Evolutionary conservation across 2,113 vertebrate genomes (phyloP).

Genomic region (Thymallus thymallus): DNA sequence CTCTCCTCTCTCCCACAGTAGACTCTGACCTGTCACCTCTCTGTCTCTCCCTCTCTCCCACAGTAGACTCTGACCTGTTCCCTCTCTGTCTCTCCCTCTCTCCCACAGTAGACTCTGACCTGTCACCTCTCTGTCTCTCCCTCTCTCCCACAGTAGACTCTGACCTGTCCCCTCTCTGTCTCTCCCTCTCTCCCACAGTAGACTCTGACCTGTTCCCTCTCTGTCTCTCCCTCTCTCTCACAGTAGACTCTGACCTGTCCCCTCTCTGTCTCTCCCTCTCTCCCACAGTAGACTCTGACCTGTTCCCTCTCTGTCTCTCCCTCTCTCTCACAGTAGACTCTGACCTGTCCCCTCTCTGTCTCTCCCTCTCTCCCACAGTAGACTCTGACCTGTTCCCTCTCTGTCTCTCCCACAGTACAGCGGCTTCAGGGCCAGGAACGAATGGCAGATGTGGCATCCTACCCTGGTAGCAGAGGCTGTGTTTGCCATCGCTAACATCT

Average conservation of each 20-base stretch:
- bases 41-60: too few species aligned
- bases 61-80: too few species aligned
- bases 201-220: neutral
- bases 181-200: constrained; percentile 73
- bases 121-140: neutral
- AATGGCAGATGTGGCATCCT: constrained; percentile 95
- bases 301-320: neutral
- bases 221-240: constrained; percentile 36
- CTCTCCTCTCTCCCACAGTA: constrained; percentile 75
- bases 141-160: neutral
- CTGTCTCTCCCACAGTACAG: constrained; percentile 77
- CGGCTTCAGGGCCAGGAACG: constrained; percentile 69
- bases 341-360: neutral
- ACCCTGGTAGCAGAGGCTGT: constrained; percentile 93
- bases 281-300: constrained; percentile 70
- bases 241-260: constrained; percentile 70
- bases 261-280: constrained; percentile 13
- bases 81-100: neutral
- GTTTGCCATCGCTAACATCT: constrained; percentile 98
- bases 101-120: neutral
- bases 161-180: neutral
- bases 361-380: constrained; percentile 75
- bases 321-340: constrained; percentile 74
- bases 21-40: too few species aligned
- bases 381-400: too few species aligned